These are phyloP conservation scores for Heliconius eleuchia DNA, from an alignment of 1,140 invertebrate species.

Conservation along the genomic window DNA sequence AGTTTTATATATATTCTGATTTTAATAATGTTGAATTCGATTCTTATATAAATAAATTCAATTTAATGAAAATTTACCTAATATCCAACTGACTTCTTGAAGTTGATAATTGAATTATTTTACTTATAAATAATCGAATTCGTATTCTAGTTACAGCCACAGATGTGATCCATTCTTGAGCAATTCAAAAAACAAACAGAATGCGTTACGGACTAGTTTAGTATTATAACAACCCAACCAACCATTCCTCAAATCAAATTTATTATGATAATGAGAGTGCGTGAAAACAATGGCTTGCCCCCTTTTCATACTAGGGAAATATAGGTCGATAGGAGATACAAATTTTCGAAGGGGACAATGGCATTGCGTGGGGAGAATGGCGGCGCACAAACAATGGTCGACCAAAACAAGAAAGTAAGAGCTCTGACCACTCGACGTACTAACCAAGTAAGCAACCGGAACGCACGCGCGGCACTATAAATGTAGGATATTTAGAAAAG, in stretches of 20 bases:
- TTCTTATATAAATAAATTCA: no score
- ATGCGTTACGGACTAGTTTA: no score
- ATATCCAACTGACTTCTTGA: no score
- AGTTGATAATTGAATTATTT: no score
- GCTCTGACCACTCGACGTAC: background rate
- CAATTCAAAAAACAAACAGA: no score
- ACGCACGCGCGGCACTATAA: background rate
- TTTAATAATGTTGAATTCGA: no score
- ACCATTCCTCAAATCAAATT: background rate
- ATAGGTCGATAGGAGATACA: constrained; percentile 59
- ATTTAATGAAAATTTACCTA: no score
- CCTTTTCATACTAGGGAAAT: constrained; percentile 80
- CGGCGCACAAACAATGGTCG: constrained; percentile 17
- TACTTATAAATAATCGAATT: no score
- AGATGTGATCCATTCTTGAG: no score
- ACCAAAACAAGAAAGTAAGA: constrained; percentile 27
- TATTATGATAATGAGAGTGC: constrained; percentile 38
- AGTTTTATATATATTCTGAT: no score
- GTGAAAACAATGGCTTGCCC: constrained; percentile 80
- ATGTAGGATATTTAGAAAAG: background rate
- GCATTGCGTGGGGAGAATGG: constrained; percentile 29
- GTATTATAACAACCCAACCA: no score
- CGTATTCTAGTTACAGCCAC: no score
- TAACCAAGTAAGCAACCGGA: background rate
- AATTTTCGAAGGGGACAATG: constrained; percentile 49